Evolutionary conservation across 2,888 invertebrate species (phyloP).

Genomic region (Melanotus villosus): DNA sequence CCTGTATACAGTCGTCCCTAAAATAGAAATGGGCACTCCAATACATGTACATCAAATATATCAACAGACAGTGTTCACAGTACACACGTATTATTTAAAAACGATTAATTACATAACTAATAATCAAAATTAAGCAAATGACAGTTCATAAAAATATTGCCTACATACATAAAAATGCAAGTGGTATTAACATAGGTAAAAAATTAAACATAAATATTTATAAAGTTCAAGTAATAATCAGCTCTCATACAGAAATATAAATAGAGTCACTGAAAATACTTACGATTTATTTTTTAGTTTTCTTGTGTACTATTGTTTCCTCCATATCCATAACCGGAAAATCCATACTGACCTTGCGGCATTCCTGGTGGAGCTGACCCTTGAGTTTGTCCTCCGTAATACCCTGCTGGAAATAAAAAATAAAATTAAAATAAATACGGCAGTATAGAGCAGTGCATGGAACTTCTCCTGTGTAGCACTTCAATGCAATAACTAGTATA

Average conservation of each 20-base stretch:
- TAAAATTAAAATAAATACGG: constrained; percentile 27
- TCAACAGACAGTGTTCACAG: constrained; percentile 48
- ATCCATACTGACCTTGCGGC: constrained; percentile 67
- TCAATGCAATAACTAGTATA: too few species aligned
- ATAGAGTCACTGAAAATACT: constrained; percentile 25
- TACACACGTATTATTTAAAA: constrained; percentile 37
- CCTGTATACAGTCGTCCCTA: constrained; percentile 30
- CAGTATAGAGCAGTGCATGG: too few species aligned
- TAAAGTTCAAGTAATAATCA: background rate
- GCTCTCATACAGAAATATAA: background rate
- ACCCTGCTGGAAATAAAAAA: constrained; percentile 57
- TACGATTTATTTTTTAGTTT: constrained; percentile 41
- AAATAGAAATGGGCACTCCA: constrained; percentile 31
- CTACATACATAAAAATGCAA: constrained; percentile 7
- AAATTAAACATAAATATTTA: constrained; percentile 2
- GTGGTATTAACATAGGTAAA: constrained; percentile 3
- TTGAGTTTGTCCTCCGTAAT: constrained; percentile 64
- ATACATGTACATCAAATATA: constrained; percentile 40
- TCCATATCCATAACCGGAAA: constrained; percentile 68
- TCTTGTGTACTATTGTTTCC: constrained; percentile 50
- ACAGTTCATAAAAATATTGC: constrained; percentile 3
- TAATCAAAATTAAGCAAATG: constrained; percentile 22
- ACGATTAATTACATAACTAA: constrained; percentile 18
- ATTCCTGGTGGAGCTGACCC: constrained; percentile 61
- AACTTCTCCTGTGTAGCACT: too few species aligned